phyloP scores from a whole-genome alignment of 2,113 vertebrate genomes.

The Microtus pennsylvanicus region DNA sequence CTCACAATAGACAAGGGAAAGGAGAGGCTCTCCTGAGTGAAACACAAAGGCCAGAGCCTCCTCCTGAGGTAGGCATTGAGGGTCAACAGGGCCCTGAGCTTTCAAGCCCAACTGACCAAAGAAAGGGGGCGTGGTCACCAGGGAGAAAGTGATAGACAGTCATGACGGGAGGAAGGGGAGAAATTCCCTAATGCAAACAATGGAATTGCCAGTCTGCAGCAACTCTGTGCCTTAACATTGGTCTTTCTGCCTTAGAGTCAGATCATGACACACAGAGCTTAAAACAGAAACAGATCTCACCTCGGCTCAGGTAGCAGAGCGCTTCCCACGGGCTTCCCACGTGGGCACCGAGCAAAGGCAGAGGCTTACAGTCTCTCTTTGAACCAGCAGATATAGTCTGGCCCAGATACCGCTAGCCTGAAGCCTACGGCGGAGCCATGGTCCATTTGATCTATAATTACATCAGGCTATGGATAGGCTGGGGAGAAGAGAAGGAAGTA shows the following conservation, averaged over 20 bases:
- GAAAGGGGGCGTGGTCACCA: background rate
- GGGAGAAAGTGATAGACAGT: background rate
- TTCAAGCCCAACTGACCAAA: background rate
- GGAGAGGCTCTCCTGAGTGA: background rate
- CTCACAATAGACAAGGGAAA: background rate
- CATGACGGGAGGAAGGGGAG: background rate
- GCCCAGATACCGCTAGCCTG: background rate
- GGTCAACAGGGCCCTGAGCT: background rate
- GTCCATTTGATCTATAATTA: background rate
- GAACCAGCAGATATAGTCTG: background rate
- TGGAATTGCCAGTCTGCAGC: background rate
- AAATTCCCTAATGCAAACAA: background rate
- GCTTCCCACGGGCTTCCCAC: background rate
- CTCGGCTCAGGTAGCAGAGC: background rate
- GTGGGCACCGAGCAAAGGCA: background rate
- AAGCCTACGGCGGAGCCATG: background rate
- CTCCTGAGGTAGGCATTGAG: background rate
- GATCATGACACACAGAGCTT: background rate
- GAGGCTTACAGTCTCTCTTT: background rate
- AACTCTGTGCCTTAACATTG: background rate
- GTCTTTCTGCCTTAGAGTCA: background rate
- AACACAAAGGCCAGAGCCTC: background rate
- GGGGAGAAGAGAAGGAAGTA: background rate
- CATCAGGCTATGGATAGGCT: background rate
- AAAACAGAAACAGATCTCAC: background rate